These are phyloP conservation scores for Hippocampus kuda DNA, from an alignment of 2,797 vertebrate genomes.

Conservation along the genomic window DNA sequence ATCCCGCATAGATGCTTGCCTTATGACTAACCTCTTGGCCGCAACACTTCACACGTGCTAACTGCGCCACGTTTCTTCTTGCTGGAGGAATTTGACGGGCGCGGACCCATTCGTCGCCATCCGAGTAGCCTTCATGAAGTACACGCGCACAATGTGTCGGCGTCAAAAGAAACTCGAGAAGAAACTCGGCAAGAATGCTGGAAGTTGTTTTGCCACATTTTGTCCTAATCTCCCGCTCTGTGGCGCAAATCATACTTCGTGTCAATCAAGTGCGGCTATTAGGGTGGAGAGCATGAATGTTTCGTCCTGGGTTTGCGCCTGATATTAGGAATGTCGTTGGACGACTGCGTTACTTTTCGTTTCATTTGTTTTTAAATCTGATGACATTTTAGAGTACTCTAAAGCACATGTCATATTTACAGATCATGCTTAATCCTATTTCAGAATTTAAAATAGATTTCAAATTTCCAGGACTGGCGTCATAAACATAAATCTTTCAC, in stretches of 20 bases:
- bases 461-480: too few relatives aligned
- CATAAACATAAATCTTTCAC: too few relatives aligned
- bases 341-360: not conserved
- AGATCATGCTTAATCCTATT: too few relatives aligned
- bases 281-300: not conserved
- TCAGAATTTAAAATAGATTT: too few relatives aligned
- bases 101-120: not conserved
- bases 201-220: not conserved
- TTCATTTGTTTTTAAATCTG: not conserved
- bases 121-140: not conserved
- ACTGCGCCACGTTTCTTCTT: not conserved
- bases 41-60: not conserved
- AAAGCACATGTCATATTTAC: not conserved
- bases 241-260: not conserved
- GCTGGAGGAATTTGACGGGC: not conserved
- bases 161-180: not conserved
- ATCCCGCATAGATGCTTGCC: constrained; percentile 2
- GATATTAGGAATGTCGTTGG: not conserved
- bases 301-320: not conserved
- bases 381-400: not conserved
- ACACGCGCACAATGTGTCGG: too few relatives aligned
- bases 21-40: not conserved
- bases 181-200: not conserved
- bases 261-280: not conserved
- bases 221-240: not conserved